Evolutionary conservation across 2,888 invertebrate genomes (phyloP), one percentile per base, ranked within the genome.

Genomic region (Heliothis peltigera): DNA sequence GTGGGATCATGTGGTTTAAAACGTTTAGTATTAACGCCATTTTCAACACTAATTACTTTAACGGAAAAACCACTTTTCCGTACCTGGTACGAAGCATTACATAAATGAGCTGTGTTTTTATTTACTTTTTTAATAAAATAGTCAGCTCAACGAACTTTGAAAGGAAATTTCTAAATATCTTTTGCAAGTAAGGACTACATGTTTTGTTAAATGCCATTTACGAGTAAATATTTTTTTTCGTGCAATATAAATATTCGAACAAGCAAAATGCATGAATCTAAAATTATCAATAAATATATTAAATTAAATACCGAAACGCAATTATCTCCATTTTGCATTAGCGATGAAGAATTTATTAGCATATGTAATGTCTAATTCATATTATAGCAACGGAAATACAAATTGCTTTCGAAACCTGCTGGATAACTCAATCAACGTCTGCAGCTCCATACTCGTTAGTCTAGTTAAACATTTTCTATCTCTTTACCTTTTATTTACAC

Each of bases 351-450:
- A 61, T 73, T 73, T 73, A 77, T 77, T 53, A 32, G 35, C 53
- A 19, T 49, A 43, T 43, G 48, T 48, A 56, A 73, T 73, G 21
- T 58, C 25, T 46, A 49, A 60, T 51, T 49, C 21, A 57, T 21
- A 67, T 77, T 58, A 67, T 42, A 28, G 22, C 47, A 59, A 47
- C 79, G 75, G 79, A 74, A 67, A 70, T 64, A 66, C 35, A 71
- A 79, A 70, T 78, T 67, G 64, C 70, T 78, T 70, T 78, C 66
- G 43, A 78, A 79, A 78, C 64, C 76, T 43, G 78, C 58, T 63
- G 48, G 66, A 63, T 60, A 22, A 64, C 60, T 75, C 59, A 78
- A 69, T 79, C 76, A 58, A 65, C 56, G 58, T 61, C 57, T 61
- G n/a, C 46, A 43, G 21, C 43, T 69, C 21, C 46, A 58, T 42